Percentiles rank a stretch among this genome's conserved stretches.
Evolutionary conservation across 2,113 vertebrate species (phyloP).

Genomic region (Aptenodytes forsteri): DNA sequence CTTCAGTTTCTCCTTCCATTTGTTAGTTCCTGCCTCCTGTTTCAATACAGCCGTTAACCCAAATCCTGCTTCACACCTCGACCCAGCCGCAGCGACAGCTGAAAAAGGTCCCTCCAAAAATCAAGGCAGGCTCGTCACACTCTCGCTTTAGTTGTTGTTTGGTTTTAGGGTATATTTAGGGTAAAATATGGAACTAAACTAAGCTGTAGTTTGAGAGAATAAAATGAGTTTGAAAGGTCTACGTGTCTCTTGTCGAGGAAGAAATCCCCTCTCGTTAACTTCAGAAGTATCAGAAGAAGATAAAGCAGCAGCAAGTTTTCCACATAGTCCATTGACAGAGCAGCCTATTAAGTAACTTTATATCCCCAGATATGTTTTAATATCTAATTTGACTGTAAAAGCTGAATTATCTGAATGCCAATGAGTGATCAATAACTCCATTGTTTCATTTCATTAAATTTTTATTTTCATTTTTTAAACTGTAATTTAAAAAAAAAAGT

Average conservation of each 20-base stretch:
- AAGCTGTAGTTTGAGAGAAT: neutral
- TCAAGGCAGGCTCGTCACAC: neutral
- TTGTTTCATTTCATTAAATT: neutral
- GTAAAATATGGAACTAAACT: neutral
- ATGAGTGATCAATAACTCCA: neutral
- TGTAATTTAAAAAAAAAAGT: neutral
- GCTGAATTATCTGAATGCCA: neutral
- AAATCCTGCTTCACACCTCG: neutral
- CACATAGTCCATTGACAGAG: neutral
- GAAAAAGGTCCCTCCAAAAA: neutral
- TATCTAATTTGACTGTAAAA: neutral
- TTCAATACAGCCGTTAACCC: neutral
- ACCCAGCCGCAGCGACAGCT: accelerated
- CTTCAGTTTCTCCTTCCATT: neutral
- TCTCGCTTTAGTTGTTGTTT: neutral
- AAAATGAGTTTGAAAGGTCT: neutral
- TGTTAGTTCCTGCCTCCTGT: neutral
- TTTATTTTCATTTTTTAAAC: neutral
- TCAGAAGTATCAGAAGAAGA: neutral
- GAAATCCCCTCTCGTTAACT: neutral
- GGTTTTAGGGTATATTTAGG: neutral
- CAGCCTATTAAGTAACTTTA: neutral
- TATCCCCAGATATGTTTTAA: neutral
- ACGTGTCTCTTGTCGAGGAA: neutral
- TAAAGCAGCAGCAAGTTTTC: neutral